phyloP scores from a whole-genome alignment of 2,797 vertebrate species.

The Cyprinodon diabolis region DNA sequence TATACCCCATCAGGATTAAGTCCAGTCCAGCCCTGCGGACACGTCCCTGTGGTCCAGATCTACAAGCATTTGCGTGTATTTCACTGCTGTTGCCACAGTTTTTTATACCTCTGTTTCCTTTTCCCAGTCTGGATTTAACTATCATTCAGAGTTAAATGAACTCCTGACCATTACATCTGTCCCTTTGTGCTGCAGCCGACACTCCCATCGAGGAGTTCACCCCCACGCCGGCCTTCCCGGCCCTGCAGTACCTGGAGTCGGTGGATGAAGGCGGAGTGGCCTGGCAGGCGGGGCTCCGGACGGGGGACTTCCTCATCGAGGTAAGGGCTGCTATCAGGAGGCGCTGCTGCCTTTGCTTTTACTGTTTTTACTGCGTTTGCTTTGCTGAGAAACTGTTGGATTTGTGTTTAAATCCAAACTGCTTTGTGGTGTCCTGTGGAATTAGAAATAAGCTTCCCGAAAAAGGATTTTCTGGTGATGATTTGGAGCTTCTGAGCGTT shows the following conservation, averaged over 20 bases:
- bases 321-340: constrained; percentile 75
- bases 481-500: background rate
- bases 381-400: background rate
- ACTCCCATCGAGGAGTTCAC: constrained; percentile 98
- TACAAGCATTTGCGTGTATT: no score
- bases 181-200: constrained; percentile 80
- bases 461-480: background rate
- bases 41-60: no score
- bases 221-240: constrained; percentile 94
- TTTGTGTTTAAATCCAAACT: background rate
- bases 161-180: background rate
- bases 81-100: background rate
- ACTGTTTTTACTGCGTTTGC: background rate
- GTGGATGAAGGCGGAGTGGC: constrained; percentile 98
- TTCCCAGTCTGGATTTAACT: background rate
- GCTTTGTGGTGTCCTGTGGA: background rate
- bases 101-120: background rate
- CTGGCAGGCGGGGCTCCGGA: constrained; percentile 95
- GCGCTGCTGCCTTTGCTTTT: background rate
- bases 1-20: background rate
- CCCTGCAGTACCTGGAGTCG: constrained; percentile 97
- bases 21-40: background rate
- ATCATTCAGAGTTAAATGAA: background rate
- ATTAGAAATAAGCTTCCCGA: background rate
- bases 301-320: constrained; percentile 97